Percentiles rank a stretch among this genome's conserved stretches.
Evolutionary conservation across 1,140 invertebrate genomes (phyloP).

Genomic region (Acyrthosiphon pisum): DNA sequence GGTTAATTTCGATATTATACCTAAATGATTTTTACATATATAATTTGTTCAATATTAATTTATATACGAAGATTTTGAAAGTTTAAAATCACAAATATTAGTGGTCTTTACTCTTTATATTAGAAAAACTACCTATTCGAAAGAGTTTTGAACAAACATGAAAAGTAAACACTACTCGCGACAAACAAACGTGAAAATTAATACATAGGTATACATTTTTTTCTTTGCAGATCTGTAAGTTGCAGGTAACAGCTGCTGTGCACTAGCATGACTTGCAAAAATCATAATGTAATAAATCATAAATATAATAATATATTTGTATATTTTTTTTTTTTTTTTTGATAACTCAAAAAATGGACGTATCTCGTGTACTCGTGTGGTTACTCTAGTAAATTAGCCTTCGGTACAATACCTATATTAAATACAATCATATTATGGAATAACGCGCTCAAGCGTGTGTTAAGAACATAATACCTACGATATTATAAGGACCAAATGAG

Average conservation of each 20-base stretch:
- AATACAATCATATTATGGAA: background rate
- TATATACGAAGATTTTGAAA: background rate
- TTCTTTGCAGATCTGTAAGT: background rate
- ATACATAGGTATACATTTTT: too few relatives aligned
- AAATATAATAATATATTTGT: background rate
- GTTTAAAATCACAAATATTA: background rate
- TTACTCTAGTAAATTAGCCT: background rate
- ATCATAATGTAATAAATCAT: background rate
- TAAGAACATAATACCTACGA: too few relatives aligned
- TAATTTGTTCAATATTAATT: background rate
- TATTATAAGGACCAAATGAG: background rate
- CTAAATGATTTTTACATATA: too few relatives aligned
- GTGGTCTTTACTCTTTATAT: background rate
- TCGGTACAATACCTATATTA: background rate
- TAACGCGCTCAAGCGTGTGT: background rate
- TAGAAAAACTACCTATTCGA: background rate
- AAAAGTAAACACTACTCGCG: background rate
- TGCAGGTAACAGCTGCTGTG: background rate
- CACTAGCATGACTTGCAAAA: background rate
- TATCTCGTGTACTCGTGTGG: background rate
- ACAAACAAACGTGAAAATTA: background rate
- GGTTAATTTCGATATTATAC: background rate
- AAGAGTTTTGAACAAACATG: background rate
- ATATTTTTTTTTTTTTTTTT: background rate
- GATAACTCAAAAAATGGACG: background rate